Conservation (phyloP, 1,140 invertebrate genomes). For the Agrilus planipennis region DNA sequence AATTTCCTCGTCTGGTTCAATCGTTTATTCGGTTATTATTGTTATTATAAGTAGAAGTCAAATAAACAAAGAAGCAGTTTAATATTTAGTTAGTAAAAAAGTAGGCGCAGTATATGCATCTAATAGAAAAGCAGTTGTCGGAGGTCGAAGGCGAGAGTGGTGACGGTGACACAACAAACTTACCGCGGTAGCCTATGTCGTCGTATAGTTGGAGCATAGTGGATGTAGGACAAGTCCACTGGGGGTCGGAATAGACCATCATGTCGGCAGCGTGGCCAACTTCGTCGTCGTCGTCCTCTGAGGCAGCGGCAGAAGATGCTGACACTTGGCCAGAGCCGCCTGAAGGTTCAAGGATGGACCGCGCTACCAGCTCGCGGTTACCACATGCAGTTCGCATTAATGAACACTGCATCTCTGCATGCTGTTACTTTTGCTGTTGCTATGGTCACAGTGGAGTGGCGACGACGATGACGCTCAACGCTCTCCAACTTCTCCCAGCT, state of each 20-base stretch:
- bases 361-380: constrained; percentile 25
- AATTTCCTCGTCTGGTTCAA: too few species aligned
- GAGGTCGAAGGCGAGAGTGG: too few species aligned
- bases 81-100: too few species aligned
- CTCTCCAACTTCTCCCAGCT: too few species aligned
- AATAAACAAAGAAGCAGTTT: too few species aligned
- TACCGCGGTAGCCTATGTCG: constrained; percentile 35
- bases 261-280: too few species aligned
- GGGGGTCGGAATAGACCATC: constrained; percentile 36
- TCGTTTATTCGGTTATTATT: too few species aligned
- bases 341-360: constrained; percentile 24
- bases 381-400: constrained; percentile 28
- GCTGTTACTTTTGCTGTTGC: constrained; percentile 9
- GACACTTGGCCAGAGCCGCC: constrained; percentile 16
- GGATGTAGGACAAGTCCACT: constrained; percentile 29
- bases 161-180: constrained; percentile 12
- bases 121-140: too few species aligned
- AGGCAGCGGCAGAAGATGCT: constrained; percentile 12
- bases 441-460: too few species aligned
- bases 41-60: too few species aligned
- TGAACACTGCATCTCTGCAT: constrained; percentile 13
- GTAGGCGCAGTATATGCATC: too few species aligned
- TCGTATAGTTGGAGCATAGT: constrained; percentile 35
- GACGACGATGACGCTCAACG: constrained; percentile 4
- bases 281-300: constrained; percentile 10